Evolutionary conservation across 2,888 invertebrate species (phyloP), one percentile per base, ranked within the genome.

Genomic region (Cartodere bifasciata): DNA sequence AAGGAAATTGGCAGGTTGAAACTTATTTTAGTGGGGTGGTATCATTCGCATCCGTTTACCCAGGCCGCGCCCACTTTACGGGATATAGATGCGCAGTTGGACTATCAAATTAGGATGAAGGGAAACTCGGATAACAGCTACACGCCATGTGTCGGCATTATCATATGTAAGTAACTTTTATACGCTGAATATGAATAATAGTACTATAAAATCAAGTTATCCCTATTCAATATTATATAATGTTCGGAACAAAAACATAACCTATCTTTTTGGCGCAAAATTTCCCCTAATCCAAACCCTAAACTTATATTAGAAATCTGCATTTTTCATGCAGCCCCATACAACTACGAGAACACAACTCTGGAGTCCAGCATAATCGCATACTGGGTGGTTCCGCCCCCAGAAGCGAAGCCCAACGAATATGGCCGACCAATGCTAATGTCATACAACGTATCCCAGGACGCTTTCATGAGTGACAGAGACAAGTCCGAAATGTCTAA

Each of bases 381-480:
- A 32, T 94, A 85, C 59, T 94, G 94, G 92, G 88, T 92, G 3
- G 75, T 87, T 65, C 91, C 94, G n/a, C 92, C 94, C 2, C 84
- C 87, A 23, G 94, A 94, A 64, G 83, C 82, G 50, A 75, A 85
- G 45, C 87, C 88, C 6, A 77, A 84, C 31, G 92, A 92, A 58
- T 90, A 91, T 58, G 91, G 91, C 0, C 75, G 88, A 24, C 94
- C 94, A 1, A 81, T 94, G 75, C 65, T 84, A 25, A 76, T 94
- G 63, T 84, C 84, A 42, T 90, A 88, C 53, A 82, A 79, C 38
- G 72, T 88, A 39, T 64, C 79, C 3, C 80, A 86, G 47, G 91
- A 92, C 49, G 75, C 76, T 30, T 78, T 81, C 46, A 64, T 91
- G 31, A 75, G 85, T 1, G 72, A 79, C 42, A 81, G 83, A 49